These are phyloP conservation scores for Cossypha polioptera DNA, from an alignment of 2,797 vertebrate species.

Conservation along the genomic window DNA sequence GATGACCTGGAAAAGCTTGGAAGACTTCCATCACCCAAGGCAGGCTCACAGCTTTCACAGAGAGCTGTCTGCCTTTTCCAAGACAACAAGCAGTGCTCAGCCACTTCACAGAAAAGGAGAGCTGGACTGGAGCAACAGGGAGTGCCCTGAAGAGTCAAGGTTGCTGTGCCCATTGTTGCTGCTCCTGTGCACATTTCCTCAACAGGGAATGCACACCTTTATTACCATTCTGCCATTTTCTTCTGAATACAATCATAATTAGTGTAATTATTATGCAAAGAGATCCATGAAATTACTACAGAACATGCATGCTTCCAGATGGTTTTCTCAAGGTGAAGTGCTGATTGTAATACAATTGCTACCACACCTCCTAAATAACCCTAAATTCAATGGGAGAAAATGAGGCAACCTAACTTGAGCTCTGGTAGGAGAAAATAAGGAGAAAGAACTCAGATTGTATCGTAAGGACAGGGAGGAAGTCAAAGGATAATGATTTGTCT, in stretches of 20 bases:
- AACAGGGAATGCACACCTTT: background rate
- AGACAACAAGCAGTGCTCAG: background rate
- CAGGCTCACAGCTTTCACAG: background rate
- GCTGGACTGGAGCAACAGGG: background rate
- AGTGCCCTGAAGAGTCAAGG: background rate
- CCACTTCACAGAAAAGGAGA: background rate
- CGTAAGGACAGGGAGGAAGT: background rate
- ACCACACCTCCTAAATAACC: background rate
- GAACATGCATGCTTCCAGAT: background rate
- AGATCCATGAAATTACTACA: background rate
- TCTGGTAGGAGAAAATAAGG: background rate
- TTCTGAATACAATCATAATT: background rate
- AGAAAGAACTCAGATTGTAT: background rate
- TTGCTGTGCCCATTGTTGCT: background rate
- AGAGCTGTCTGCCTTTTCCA: background rate
- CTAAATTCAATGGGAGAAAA: background rate
- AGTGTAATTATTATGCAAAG: background rate
- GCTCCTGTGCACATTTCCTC: background rate
- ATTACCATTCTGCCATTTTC: background rate
- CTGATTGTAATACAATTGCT: background rate
- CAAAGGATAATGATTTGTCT: conserved; percentile 12
- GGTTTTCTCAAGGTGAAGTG: background rate
- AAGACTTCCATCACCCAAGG: background rate
- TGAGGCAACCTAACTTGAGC: background rate
- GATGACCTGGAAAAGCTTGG: background rate